Conservation (phyloP, 2,888 invertebrate species). For the Drosophila affinis region DNA sequence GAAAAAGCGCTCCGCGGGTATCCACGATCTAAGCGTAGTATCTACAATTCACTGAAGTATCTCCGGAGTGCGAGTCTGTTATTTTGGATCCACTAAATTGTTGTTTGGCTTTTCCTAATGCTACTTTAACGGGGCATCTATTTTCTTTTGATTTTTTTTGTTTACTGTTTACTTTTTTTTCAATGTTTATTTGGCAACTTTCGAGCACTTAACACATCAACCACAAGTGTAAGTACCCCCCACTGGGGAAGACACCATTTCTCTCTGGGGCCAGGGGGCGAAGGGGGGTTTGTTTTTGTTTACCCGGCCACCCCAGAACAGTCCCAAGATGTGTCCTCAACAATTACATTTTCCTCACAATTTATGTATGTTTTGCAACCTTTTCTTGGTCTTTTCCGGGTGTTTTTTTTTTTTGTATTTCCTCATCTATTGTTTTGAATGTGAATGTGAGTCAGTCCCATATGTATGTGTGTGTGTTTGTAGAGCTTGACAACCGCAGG, state of each 20-base stretch:
- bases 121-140: not conserved
- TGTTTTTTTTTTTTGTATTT: conserved; percentile 15
- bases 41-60: too few species aligned
- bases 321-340: conserved; percentile 65
- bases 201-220: conserved; percentile 15
- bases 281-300: conserved; percentile 44
- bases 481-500: conserved; percentile 60
- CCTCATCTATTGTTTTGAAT: conserved; percentile 66
- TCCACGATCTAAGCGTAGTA: too few species aligned
- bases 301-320: conserved; percentile 38
- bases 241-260: too few species aligned
- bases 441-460: conserved; percentile 48
- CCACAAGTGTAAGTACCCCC: conserved; percentile 5
- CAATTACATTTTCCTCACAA: conserved; percentile 68
- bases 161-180: not conserved
- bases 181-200: not conserved
- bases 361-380: conserved; percentile 68
- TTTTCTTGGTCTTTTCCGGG: conserved; percentile 23
- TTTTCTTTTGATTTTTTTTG: not conserved
- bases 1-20: too few species aligned
- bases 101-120: not conserved
- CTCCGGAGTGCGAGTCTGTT: not conserved
- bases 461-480: conserved; percentile 22
- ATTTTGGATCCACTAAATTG: not conserved
- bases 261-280: too few species aligned